These are phyloP conservation scores for Galeopterus variegatus DNA, from an alignment of 2,113 vertebrate species.

Conservation along the genomic window DNA sequence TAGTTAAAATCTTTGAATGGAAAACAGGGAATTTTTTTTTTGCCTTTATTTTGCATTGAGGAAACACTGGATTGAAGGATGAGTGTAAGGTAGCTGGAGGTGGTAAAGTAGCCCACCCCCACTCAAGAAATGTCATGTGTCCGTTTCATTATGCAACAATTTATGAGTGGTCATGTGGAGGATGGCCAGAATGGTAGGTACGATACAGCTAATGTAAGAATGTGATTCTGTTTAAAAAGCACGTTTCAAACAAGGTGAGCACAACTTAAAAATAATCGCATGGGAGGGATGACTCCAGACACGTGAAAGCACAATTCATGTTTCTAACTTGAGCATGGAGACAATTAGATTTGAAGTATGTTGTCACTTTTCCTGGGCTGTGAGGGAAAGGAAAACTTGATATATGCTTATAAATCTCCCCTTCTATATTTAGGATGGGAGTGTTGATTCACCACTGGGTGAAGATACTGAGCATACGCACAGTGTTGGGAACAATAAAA, in stretches of 20 bases:
- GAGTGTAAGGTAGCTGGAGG: background rate
- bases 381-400: background rate
- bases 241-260: constrained; percentile 70
- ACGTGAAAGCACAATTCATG: constrained; percentile 59
- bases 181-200: background rate
- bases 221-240: constrained; percentile 65
- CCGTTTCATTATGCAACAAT: background rate
- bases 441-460: background rate
- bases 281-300: constrained; percentile 50
- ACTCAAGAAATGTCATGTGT: background rate
- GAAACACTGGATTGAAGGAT: background rate
- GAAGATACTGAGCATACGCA: constrained; percentile 58
- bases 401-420: constrained; percentile 64
- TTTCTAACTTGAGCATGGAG: constrained; percentile 68
- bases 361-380: constrained; percentile 40
- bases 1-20: constrained; percentile 44
- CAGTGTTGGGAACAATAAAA: constrained; percentile 49
- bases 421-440: constrained; percentile 74
- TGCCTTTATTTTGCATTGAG: background rate
- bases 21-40: background rate
- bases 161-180: background rate
- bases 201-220: constrained; percentile 48
- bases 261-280: constrained; percentile 66
- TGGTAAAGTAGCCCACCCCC: background rate
- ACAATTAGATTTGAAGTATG: constrained; percentile 57